These are phyloP conservation scores for Drosophila simulans DNA, from an alignment of 1,140 invertebrate species.

Conservation along the genomic window DNA sequence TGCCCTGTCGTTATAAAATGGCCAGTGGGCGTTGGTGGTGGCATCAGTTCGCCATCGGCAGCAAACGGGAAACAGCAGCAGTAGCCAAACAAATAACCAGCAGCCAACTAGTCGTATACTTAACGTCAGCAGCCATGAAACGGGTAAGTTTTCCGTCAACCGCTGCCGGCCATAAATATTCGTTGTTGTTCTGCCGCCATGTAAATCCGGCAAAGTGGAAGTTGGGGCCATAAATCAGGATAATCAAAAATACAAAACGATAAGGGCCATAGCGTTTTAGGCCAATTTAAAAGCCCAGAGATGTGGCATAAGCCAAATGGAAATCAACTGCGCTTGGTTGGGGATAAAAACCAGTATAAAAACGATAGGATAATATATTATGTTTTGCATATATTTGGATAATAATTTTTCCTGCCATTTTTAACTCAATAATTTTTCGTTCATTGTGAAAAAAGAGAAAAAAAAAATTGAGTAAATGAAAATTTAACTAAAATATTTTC, in stretches of 20 bases:
- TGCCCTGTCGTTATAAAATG: constrained; percentile 60
- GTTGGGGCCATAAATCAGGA: constrained; percentile 69
- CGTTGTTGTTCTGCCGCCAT: constrained; percentile 31
- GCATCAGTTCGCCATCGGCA: constrained; percentile 64
- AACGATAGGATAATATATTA: background rate
- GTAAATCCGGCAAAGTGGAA: constrained; percentile 42
- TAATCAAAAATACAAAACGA: constrained; percentile 71
- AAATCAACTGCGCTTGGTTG: background rate
- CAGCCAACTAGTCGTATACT: constrained; percentile 69
- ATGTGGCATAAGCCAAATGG: constrained; percentile 12
- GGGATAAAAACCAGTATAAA: background rate
- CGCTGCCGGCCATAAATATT: constrained; percentile 61
- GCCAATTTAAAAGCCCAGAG: constrained; percentile 43
- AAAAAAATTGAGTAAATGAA: too few relatives aligned
- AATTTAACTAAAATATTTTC: too few relatives aligned
- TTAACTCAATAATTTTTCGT: too few relatives aligned
- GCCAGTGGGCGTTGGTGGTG: constrained; percentile 19
- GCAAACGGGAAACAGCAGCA: constrained; percentile 9
- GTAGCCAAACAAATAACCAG: constrained; percentile 56
- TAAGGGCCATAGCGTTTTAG: constrained; percentile 56
- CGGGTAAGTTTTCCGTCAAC: constrained; percentile 64
- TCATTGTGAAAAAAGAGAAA: too few relatives aligned
- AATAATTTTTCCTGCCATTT: too few relatives aligned
- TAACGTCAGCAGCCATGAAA: constrained; percentile 71
- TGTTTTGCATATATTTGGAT: too few relatives aligned